phyloP scores from a whole-genome alignment of 2,797 vertebrate species.

The Pangasius larnaudii region DNA sequence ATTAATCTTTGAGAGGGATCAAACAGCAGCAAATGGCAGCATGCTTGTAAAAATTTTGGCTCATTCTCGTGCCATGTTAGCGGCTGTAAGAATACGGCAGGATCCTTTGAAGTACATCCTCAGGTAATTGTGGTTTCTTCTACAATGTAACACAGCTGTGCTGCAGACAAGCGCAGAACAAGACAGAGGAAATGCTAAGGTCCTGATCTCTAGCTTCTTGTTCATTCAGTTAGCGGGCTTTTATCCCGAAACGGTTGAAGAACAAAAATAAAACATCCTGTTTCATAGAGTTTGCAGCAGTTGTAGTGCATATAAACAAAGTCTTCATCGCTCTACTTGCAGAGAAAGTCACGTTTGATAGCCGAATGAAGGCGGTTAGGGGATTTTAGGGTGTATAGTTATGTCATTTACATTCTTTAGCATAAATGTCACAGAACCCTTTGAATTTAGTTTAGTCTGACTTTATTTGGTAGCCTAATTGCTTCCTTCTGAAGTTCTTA shows the following conservation, averaged over 20 bases:
- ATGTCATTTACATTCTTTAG: constrained; percentile 21
- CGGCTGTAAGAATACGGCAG: background rate
- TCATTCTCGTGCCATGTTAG: constrained; percentile 14
- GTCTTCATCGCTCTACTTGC: background rate
- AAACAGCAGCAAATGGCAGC: constrained; percentile 42
- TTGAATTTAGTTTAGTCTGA: constrained; percentile 30
- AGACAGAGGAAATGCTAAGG: constrained; percentile 11
- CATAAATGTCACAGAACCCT: constrained; percentile 23
- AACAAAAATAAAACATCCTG: constrained; percentile 21
- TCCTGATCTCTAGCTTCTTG: constrained; percentile 9
- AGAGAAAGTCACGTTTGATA: constrained; percentile 4
- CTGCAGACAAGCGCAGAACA: background rate
- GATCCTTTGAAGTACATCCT: constrained; percentile 44
- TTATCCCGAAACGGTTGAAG: constrained; percentile 6
- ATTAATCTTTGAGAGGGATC: constrained; percentile 37
- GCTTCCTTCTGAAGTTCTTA: constrained; percentile 27
- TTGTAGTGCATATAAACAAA: background rate
- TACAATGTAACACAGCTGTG: constrained; percentile 44
- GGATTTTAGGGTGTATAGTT: constrained; percentile 14
- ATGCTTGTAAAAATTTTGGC: constrained; percentile 23
- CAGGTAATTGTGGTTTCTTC: constrained; percentile 41
- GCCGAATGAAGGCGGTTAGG: background rate
- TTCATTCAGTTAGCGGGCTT: background rate
- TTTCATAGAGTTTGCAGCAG: background rate
- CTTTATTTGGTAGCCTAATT: constrained; percentile 41